Conservation (phyloP, 2,797 vertebrate genomes). For the Acrossocheilus wenchowensis region DNA sequence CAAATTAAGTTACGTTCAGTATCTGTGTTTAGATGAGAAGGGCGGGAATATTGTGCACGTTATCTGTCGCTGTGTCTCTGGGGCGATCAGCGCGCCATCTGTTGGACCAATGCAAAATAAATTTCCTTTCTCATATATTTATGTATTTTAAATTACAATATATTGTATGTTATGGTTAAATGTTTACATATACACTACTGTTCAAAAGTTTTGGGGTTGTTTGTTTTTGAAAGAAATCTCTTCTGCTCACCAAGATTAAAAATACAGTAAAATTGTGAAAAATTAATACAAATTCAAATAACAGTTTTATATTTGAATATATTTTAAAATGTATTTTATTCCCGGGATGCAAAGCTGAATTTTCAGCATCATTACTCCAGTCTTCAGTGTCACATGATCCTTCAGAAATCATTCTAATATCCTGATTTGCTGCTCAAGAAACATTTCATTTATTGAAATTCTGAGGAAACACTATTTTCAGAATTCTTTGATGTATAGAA, state of each 20-base stretch:
- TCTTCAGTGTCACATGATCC: background rate
- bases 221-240: background rate
- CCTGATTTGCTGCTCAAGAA: background rate
- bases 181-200: background rate
- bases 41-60: background rate
- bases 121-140: background rate
- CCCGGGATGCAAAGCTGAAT: background rate
- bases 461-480: background rate
- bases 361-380: background rate
- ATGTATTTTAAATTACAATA: slow-evolving; percentile 5
- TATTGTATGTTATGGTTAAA: background rate
- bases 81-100: slow-evolving; percentile 34
- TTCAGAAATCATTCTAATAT: background rate
- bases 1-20: background rate
- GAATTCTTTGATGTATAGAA: background rate
- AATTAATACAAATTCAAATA: background rate
- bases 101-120: background rate
- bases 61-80: slow-evolving; percentile 7
- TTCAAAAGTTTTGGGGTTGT: background rate
- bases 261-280: slow-evolving; percentile 4
- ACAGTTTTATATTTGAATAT: background rate
- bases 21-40: background rate
- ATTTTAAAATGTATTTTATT: background rate
- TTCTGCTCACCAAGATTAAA: background rate
- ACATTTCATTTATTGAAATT: background rate